A percentile compares a stretch with the other conserved stretches of the same genome.
phyloP scores from a whole-genome alignment of 2,797 vertebrate species.

The Helostoma temminkii region DNA sequence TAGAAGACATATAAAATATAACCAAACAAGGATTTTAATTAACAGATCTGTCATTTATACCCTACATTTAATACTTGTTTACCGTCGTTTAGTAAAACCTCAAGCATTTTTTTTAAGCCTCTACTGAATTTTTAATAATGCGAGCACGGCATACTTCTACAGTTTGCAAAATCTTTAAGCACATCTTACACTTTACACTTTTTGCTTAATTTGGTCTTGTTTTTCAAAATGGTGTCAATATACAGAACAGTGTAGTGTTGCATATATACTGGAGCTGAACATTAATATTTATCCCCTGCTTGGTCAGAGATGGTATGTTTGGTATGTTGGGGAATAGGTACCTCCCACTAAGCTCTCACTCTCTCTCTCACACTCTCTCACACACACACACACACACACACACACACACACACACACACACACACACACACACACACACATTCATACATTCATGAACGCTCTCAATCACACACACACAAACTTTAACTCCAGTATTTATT shows the following conservation, averaged over 20 bases:
- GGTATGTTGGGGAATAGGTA: constrained; percentile 62
- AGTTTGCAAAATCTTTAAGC: too few relatives aligned
- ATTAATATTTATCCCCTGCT: constrained; percentile 58
- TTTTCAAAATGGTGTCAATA: constrained; percentile 19
- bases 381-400: not conserved
- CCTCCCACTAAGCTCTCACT: constrained; percentile 39
- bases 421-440: constrained; percentile 12
- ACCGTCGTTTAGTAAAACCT: too few relatives aligned
- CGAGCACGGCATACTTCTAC: too few relatives aligned
- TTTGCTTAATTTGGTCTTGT: constrained; percentile 6
- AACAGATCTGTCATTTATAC: too few relatives aligned
- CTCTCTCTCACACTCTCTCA: not conserved
- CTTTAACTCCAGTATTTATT: constrained; percentile 26
- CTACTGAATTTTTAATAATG: too few relatives aligned
- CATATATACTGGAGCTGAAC: constrained; percentile 11
- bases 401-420: not conserved
- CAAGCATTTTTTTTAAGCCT: too few relatives aligned
- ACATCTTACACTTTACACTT: not conserved
- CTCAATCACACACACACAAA: constrained; percentile 11
- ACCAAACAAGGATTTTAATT: too few relatives aligned
- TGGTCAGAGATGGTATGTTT: constrained; percentile 59
- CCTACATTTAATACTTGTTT: too few relatives aligned
- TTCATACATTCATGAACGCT: not conserved
- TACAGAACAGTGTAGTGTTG: constrained; percentile 6
- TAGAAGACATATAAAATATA: too few relatives aligned